Base-by-base conservation (phyloP, 2,888 invertebrate genomes). In the Taenaris catops region DNA sequence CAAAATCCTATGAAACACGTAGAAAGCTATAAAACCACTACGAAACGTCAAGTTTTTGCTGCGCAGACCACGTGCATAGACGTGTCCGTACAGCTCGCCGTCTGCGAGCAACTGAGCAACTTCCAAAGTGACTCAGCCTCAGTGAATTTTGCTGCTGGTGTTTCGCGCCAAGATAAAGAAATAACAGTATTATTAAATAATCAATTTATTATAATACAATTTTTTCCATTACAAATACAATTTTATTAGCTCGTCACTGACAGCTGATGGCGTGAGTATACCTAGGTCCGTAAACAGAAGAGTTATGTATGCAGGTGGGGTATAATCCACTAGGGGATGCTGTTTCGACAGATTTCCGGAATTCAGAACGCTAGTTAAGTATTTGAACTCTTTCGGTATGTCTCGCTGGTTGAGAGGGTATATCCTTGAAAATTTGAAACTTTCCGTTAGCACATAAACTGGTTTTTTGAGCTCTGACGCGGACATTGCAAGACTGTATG, bases 161-260 rank as follows among this genome's bases (percentile, higher is more conserved):
- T n/a, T n/a, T n/a, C n/a, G n/a, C n/a, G n/a, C n/a, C n/a, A n/a
- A n/a, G 1, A 19, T 2, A 6, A 1, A 19, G n/a, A 19, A 19
- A 1, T 1, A 19, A 18, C 18, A 18, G 3, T 18, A 4, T 7
- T 19, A n/a, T n/a, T n/a, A 19, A 6, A 9, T 23, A 10, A 23
- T 17, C 10, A 11, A n/a, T 32, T 32, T 38, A 49, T 36, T 41
- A 40, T 7, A 8, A 37, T 12, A n/a, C n/a, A n/a, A n/a, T n/a
- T n/a, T n/a, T n/a, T n/a, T n/a, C n/a, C 8, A 27, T 27, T 90
- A 98, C 63, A 96, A 90, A 83, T 99, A 99, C 45, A 99, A 87
- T 79, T 98, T 97, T 46, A 99, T 96, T 9, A 99, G 89, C 88
- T 98, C 97, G 62, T 99, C 99, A 71, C 98, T 97, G 11, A 99